A percentile compares a stretch with the other conserved stretches of the same genome.
Conservation (phyloP, 2,888 invertebrate species). For the Netelia fuscicornis region DNA sequence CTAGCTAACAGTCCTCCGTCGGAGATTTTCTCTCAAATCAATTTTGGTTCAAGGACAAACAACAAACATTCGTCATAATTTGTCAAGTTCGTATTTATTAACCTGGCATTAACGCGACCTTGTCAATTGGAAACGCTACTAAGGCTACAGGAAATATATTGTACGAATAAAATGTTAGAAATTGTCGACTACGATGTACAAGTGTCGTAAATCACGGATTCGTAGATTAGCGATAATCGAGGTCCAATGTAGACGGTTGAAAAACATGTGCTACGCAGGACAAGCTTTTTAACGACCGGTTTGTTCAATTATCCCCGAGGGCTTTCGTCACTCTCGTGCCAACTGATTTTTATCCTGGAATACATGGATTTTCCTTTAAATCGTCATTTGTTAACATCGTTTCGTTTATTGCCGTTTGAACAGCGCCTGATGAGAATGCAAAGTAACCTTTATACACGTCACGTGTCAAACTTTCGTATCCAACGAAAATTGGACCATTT, state of each 20-base stretch:
- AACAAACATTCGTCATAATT: too few species aligned
- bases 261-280: background rate
- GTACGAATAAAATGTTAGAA: too few species aligned
- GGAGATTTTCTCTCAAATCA: too few species aligned
- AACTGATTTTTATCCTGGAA: constrained; percentile 41
- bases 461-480: constrained; percentile 38
- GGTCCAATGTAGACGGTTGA: background rate
- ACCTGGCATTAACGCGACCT: too few species aligned
- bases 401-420: constrained; percentile 33
- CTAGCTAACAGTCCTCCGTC: too few species aligned
- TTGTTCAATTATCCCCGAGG: constrained; percentile 1
- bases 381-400: constrained; percentile 49
- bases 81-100: too few species aligned
- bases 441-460: background rate
- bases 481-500: constrained; percentile 41
- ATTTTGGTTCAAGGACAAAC: too few species aligned
- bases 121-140: too few species aligned
- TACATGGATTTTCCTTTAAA: constrained; percentile 46
- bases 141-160: too few species aligned
- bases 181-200: too few species aligned
- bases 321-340: constrained; percentile 24
- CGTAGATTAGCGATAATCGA: too few species aligned
- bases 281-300: constrained; percentile 17
- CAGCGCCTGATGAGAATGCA: background rate
- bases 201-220: too few species aligned